These are phyloP conservation scores for Oligia latruncula DNA, from an alignment of 2,888 invertebrate genomes.

Conservation along the genomic window DNA sequence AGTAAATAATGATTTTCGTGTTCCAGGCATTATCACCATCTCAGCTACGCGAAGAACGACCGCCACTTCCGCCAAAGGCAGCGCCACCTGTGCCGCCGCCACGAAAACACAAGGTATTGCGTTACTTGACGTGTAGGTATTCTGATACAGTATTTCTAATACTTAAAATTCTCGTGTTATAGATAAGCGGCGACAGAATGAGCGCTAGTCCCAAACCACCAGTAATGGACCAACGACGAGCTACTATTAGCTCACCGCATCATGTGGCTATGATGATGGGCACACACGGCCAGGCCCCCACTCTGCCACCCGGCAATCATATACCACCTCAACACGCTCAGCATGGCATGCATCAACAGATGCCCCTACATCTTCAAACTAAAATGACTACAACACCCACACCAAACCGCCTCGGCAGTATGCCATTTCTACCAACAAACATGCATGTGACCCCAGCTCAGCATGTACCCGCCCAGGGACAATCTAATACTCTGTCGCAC, in stretches of 20 bases:
- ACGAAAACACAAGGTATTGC: slow-evolving; percentile 83
- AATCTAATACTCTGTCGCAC: slow-evolving; percentile 77
- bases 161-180: slow-evolving; percentile 14
- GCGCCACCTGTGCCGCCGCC: slow-evolving; percentile 88
- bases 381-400: slow-evolving; percentile 69
- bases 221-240: slow-evolving; percentile 76
- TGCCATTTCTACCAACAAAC: slow-evolving; percentile 82
- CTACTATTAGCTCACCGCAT: slow-evolving; percentile 73
- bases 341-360: slow-evolving; percentile 58
- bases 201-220: slow-evolving; percentile 83
- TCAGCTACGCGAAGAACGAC: slow-evolving; percentile 84
- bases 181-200: slow-evolving; percentile 80
- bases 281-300: slow-evolving; percentile 41
- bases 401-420: slow-evolving; percentile 79
- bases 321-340: slow-evolving; percentile 66
- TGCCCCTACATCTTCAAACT: slow-evolving; percentile 75
- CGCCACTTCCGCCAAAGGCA: slow-evolving; percentile 87
- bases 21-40: slow-evolving; percentile 81
- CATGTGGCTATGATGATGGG: slow-evolving; percentile 64
- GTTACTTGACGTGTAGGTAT: not conserved
- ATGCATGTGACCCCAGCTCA: slow-evolving; percentile 72
- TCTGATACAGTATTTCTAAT: not conserved
- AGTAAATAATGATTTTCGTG: not conserved
- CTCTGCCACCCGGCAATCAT: slow-evolving; percentile 65
- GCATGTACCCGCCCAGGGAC: slow-evolving; percentile 70